phyloP scores from a whole-genome alignment of 2,888 invertebrate genomes.

The Lasioglossum marginatum region DNA sequence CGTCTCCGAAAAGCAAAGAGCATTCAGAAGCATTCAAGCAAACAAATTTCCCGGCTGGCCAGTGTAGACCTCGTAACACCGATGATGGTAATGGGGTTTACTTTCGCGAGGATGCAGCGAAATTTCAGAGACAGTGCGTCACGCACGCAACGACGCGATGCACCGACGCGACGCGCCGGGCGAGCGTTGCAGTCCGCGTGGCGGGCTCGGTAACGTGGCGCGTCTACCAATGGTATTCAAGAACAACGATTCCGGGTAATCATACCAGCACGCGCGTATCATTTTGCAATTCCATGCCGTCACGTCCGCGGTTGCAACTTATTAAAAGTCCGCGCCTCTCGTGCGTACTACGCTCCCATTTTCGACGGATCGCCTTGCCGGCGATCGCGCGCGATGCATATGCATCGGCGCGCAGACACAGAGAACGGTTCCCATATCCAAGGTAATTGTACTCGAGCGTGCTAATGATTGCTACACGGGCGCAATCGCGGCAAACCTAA shows the following conservation, averaged over 20 bases:
- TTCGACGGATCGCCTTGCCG: constrained; percentile 63
- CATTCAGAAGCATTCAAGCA: background rate
- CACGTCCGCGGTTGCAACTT: constrained; percentile 56
- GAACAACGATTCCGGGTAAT: constrained; percentile 58
- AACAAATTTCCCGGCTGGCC: background rate
- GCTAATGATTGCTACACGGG: constrained; percentile 72
- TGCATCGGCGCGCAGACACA: constrained; percentile 42
- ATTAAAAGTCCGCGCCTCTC: constrained; percentile 48
- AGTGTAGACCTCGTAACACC: background rate
- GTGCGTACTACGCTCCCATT: constrained; percentile 51
- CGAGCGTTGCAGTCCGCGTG: background rate
- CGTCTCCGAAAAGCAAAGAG: background rate
- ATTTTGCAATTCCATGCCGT: constrained; percentile 64
- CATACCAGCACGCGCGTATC: constrained; percentile 63
- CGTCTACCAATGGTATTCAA: constrained; percentile 47
- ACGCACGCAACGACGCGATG: background rate
- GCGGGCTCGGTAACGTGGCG: constrained; percentile 18
- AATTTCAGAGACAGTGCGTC: background rate
- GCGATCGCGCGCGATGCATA: constrained; percentile 54
- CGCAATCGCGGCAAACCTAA: constrained; percentile 55
- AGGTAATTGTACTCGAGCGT: constrained; percentile 70
- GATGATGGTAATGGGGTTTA: background rate
- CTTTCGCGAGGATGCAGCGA: background rate
- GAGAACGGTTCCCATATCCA: constrained; percentile 67
- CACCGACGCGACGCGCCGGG: background rate